Percentiles rank a stretch among this genome's conserved stretches.
Evolutionary conservation across 2,113 vertebrate genomes (phyloP).

Genomic region (Lophius piscatorius): DNA sequence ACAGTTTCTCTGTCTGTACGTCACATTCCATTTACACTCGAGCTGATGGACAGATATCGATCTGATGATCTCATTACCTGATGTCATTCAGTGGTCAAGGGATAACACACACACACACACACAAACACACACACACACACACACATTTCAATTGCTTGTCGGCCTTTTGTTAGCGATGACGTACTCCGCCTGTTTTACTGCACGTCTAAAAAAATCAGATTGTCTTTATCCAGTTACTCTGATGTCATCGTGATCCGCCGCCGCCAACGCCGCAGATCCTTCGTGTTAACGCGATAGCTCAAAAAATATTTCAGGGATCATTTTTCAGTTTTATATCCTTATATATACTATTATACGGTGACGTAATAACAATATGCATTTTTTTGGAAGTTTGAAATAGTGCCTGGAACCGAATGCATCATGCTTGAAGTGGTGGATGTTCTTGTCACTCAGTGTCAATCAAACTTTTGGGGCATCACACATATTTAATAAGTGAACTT

Average conservation of each 20-base stretch:
- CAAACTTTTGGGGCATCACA: conserved; percentile 28
- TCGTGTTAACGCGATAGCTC: too few relatives aligned
- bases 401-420: conserved; percentile 21
- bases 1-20: too few relatives aligned
- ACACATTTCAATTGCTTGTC: too few relatives aligned
- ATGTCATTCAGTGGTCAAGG: conserved; percentile 25
- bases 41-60: conserved; percentile 25
- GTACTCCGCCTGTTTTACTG: too few relatives aligned
- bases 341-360: background rate
- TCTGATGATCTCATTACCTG: conserved; percentile 37
- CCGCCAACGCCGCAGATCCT: too few relatives aligned
- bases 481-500: conserved; percentile 28
- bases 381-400: conserved; percentile 7
- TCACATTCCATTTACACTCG: too few relatives aligned
- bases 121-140: too few relatives aligned
- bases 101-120: too few relatives aligned
- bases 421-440: conserved; percentile 34
- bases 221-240: background rate
- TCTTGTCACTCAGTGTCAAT: conserved; percentile 40
- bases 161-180: too few relatives aligned
- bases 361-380: background rate
- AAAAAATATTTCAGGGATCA: too few relatives aligned
- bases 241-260: too few relatives aligned
- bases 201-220: background rate
- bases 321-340: too few relatives aligned